These are phyloP conservation scores for Rhombomys opimus DNA, from an alignment of 2,113 vertebrate species.

Conservation along the genomic window DNA sequence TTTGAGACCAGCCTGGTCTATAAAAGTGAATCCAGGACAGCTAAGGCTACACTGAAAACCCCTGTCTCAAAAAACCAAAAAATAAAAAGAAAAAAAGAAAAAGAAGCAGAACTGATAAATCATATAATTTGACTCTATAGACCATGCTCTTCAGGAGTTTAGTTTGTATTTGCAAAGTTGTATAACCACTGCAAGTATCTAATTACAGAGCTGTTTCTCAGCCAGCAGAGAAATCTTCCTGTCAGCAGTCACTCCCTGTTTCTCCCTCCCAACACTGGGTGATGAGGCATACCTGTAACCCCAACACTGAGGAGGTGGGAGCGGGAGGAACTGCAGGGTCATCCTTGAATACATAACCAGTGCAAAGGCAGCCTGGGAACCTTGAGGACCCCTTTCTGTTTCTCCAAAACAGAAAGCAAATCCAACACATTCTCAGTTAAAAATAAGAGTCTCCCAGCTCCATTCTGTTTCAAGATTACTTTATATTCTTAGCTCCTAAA, in stretches of 20 bases:
- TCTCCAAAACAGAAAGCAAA: not conserved
- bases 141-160: not conserved
- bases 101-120: not conserved
- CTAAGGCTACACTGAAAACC: too few relatives aligned
- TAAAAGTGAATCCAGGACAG: too few relatives aligned
- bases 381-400: not conserved
- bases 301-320: too few relatives aligned
- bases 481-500: not conserved
- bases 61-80: too few relatives aligned
- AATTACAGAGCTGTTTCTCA: not conserved
- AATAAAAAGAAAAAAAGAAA: too few relatives aligned
- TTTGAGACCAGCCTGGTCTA: too few relatives aligned
- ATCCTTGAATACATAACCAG: too few relatives aligned
- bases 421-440: not conserved
- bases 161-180: not conserved
- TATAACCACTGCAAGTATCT: not conserved
- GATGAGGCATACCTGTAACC: not conserved
- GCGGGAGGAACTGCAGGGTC: not conserved
- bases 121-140: not conserved
- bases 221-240: not conserved
- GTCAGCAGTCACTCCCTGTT: too few relatives aligned
- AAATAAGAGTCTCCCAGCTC: not conserved
- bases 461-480: slow-evolving; percentile 13
- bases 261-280: not conserved
- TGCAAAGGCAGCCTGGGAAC: not conserved